Conservation (phyloP, 1,140 invertebrate genomes). For the Leptinotarsa undecemlineata region DNA sequence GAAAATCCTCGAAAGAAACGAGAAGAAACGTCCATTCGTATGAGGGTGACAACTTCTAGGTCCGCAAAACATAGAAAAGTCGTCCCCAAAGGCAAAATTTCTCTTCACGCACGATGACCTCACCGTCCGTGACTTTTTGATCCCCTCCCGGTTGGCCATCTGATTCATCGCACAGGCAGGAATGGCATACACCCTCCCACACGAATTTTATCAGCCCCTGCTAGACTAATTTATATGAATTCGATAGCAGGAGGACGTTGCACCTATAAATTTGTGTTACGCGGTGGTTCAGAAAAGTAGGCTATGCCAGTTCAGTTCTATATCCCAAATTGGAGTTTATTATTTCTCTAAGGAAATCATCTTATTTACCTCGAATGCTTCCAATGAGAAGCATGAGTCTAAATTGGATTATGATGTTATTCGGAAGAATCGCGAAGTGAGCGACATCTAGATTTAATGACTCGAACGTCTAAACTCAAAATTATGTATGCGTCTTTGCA, state of each 20-base stretch:
- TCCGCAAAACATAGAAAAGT: neutral
- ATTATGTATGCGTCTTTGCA: too few species aligned
- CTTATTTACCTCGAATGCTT: too few species aligned
- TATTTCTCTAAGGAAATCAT: too few species aligned
- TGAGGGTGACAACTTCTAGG: neutral
- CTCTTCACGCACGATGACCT: neutral
- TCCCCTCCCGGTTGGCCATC: neutral
- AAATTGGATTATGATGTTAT: too few species aligned
- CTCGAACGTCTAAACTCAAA: too few species aligned
- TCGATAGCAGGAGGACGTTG: neutral
- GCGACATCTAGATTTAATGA: too few species aligned
- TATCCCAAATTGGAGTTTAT: too few species aligned
- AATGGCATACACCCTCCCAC: neutral
- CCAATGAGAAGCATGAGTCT: too few species aligned
- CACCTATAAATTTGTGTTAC: too few species aligned
- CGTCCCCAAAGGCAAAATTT: neutral
- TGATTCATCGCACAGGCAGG: neutral
- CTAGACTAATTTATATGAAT: conserved; percentile 4
- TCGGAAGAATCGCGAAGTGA: too few species aligned
- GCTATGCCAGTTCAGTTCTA: too few species aligned
- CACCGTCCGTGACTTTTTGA: conserved; percentile 2
- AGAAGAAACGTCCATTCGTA: conserved; percentile 1
- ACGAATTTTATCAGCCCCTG: conserved; percentile 2
- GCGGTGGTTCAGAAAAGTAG: too few species aligned
- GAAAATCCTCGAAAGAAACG: neutral